A percentile compares a stretch with the other conserved stretches of the same genome.
These are phyloP conservation scores for Trogon surrucura DNA, from an alignment of 2,113 vertebrate species.

Conservation along the genomic window DNA sequence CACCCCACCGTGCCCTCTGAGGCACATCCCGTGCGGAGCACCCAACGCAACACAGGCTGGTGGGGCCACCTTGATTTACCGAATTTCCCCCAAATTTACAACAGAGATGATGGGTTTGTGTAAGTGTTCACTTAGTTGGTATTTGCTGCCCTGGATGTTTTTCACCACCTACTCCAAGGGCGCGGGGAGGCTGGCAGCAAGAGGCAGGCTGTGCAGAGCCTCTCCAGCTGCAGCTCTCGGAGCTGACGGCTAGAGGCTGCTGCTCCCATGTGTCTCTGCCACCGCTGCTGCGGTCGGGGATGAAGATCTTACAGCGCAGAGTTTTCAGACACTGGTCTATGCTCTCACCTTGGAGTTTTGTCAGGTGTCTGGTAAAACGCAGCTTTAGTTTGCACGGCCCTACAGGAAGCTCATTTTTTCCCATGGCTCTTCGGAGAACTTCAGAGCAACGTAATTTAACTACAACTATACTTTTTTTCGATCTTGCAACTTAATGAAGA, in stretches of 20 bases:
- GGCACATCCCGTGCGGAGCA: not conserved
- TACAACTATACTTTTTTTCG: not conserved
- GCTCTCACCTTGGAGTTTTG: not conserved
- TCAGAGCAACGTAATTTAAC: not conserved
- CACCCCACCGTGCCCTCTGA: rapidly evolving
- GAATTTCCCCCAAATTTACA: not conserved
- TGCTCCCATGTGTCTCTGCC: not conserved
- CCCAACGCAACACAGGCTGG: not conserved
- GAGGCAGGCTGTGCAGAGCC: not conserved
- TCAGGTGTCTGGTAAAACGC: not conserved
- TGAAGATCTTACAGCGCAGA: not conserved
- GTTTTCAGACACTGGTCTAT: not conserved
- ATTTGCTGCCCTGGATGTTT: not conserved
- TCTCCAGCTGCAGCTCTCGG: not conserved
- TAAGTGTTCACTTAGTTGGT: not conserved
- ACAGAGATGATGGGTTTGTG: not conserved
- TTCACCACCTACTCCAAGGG: not conserved
- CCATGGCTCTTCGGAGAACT: not conserved
- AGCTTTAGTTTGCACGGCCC: not conserved
- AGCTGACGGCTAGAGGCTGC: not conserved
- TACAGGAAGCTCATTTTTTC: not conserved
- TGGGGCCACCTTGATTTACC: not conserved
- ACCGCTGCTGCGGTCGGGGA: rapidly evolving
- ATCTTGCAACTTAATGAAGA: not conserved
- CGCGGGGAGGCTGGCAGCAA: not conserved